These are phyloP conservation scores for Callinectes sapidus DNA, from an alignment of 2,888 invertebrate genomes.

Conservation along the genomic window DNA sequence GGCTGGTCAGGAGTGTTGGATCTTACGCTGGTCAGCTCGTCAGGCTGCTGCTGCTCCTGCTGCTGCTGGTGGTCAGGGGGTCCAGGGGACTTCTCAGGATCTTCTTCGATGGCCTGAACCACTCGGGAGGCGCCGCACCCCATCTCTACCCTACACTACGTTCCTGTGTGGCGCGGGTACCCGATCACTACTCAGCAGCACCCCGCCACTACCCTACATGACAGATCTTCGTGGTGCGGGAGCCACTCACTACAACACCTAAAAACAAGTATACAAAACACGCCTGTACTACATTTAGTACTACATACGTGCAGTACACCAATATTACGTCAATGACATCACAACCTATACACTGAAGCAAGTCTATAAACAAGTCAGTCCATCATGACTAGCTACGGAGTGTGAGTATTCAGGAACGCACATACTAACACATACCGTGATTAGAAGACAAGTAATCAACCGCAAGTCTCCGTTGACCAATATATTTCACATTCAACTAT, in stretches of 20 bases:
- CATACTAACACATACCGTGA: background rate
- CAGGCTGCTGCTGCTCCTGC: background rate
- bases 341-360: background rate
- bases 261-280: slow-evolving; percentile 20
- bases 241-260: slow-evolving; percentile 28
- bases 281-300: background rate
- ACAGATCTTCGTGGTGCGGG: background rate
- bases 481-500: background rate
- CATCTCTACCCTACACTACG: slow-evolving; percentile 62
- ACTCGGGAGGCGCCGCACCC: slow-evolving; percentile 53
- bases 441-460: background rate
- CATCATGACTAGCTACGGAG: background rate
- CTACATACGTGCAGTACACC: slow-evolving; percentile 4
- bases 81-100: slow-evolving; percentile 21
- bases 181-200: slow-evolving; percentile 27
- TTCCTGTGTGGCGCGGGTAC: slow-evolving; percentile 48
- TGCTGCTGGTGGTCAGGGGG: background rate
- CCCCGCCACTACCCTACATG: slow-evolving; percentile 25
- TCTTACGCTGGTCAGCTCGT: slow-evolving; percentile 52
- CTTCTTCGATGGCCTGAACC: slow-evolving; percentile 53
- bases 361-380: background rate
- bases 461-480: background rate
- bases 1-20: slow-evolving; percentile 43
- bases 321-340: background rate
- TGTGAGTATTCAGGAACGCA: background rate